These are phyloP conservation scores for Aeoliscus strigatus DNA, from an alignment of 2,797 vertebrate species.

Conservation along the genomic window DNA sequence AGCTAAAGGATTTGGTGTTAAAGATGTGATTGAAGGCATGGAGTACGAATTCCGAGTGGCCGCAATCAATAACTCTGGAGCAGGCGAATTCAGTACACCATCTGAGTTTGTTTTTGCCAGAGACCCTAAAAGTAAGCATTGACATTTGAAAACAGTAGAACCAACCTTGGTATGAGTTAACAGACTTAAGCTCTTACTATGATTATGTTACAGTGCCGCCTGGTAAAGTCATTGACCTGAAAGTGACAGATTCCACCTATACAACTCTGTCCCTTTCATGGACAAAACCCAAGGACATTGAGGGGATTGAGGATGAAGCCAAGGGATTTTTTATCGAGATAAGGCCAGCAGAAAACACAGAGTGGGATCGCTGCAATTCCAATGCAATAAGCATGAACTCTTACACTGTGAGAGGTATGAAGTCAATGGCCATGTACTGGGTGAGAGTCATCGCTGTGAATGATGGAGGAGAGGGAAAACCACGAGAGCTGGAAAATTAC, in stretches of 20 bases:
- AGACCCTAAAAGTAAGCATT: constrained; percentile 82
- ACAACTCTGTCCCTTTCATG: constrained; percentile 81
- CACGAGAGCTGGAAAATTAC: constrained; percentile 72
- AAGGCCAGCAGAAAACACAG: constrained; percentile 71
- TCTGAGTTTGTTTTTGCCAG: constrained; percentile 81
- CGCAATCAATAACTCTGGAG: constrained; percentile 83
- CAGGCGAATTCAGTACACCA: constrained; percentile 78
- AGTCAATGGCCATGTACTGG: constrained; percentile 77
- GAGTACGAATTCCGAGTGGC: constrained; percentile 88
- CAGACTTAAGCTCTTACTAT: constrained; percentile 11
- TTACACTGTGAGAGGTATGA: constrained; percentile 81
- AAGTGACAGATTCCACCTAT: constrained; percentile 80
- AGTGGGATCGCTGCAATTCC: constrained; percentile 80
- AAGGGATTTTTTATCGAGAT: constrained; percentile 86
- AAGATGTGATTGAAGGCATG: constrained; percentile 77
- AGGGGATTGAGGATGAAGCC: constrained; percentile 67
- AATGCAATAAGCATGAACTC: constrained; percentile 61
- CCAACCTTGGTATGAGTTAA: background rate
- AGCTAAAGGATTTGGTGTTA: constrained; percentile 73
- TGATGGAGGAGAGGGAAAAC: constrained; percentile 73
- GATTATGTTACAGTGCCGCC: constrained; percentile 75
- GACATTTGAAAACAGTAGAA: background rate
- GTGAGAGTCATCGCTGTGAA: constrained; percentile 78
- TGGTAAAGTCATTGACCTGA: constrained; percentile 80
- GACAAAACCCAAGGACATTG: constrained; percentile 73